Evolutionary conservation across 2,888 invertebrate genomes (phyloP).

Genomic region (Entomobrya proxima): DNA sequence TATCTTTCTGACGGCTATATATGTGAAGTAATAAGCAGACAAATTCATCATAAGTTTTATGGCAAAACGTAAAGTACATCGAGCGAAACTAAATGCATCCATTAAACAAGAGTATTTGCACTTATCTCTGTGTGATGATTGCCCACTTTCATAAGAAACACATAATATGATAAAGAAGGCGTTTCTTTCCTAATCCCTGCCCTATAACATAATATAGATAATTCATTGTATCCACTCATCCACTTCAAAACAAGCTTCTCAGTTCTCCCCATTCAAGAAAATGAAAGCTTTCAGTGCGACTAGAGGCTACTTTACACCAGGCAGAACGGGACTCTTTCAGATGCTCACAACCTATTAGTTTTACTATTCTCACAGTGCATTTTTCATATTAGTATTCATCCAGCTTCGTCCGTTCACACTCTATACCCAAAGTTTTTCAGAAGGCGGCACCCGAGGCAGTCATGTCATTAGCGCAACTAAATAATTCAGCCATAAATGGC

Average conservation of each 20-base stretch:
- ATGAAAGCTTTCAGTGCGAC: not conserved
- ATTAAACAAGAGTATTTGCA: constrained; percentile 8
- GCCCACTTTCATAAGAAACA: not conserved
- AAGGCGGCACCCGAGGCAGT: constrained; percentile 35
- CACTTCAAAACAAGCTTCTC: not conserved
- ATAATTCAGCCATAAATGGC: constrained; percentile 51
- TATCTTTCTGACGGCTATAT: not conserved
- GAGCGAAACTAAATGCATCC: constrained; percentile 11
- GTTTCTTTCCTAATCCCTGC: constrained; percentile 28
- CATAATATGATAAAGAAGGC: constrained; percentile 31
- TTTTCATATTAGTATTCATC: not conserved
- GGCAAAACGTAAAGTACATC: not conserved
- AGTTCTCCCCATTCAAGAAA: not conserved
- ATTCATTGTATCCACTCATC: not conserved
- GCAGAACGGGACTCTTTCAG: not conserved
- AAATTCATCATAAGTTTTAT: constrained; percentile 14
- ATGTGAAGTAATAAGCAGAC: not conserved
- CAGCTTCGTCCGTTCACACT: not conserved
- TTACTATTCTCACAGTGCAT: constrained; percentile 4
- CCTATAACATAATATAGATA: not conserved
- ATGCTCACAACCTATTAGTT: not conserved
- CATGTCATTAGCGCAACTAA: constrained; percentile 61
- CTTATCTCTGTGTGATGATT: not conserved
- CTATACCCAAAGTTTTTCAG: not conserved
- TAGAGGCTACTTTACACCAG: not conserved